Evolutionary conservation across 2,113 vertebrate genomes (phyloP).

Genomic region (Paedocypris sp.): DNA sequence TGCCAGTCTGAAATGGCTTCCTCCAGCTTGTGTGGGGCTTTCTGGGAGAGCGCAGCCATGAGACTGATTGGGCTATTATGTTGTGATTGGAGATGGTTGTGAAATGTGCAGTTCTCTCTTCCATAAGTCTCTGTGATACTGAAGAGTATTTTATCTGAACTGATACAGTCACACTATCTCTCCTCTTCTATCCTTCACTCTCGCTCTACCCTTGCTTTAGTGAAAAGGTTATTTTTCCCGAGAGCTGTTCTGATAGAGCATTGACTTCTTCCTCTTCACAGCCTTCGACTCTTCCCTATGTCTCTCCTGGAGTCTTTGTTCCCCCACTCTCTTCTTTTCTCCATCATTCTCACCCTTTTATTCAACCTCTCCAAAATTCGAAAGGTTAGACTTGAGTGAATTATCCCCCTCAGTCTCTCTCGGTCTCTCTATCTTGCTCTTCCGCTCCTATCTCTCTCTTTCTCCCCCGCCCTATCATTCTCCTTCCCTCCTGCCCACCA

Average conservation of each 20-base stretch:
- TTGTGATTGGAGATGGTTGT: conserved; percentile 10
- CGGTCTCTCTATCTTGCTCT: neutral
- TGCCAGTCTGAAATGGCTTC: neutral
- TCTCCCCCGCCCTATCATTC: no score
- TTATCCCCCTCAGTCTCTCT: conserved; percentile 3
- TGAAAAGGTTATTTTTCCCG: conserved; percentile 26
- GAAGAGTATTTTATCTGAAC: conserved; percentile 1
- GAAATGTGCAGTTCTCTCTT: conserved; percentile 2
- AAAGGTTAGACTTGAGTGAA: conserved; percentile 11
- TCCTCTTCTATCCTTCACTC: neutral
- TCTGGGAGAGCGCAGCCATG: neutral
- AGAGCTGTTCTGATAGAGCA: conserved; percentile 9
- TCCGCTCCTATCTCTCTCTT: neutral
- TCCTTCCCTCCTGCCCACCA: no score
- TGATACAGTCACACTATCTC: neutral
- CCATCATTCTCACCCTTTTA: neutral
- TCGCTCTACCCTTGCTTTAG: neutral
- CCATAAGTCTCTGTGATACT: neutral
- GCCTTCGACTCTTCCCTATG: neutral
- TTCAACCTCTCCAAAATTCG: neutral
- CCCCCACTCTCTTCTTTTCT: neutral
- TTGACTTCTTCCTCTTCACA: neutral
- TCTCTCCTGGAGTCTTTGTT: neutral
- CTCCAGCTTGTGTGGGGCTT: neutral
- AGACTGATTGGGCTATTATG: conserved; percentile 5